phyloP scores from a whole-genome alignment of 2,797 vertebrate genomes.

The Stomatorhinus walkeri region DNA sequence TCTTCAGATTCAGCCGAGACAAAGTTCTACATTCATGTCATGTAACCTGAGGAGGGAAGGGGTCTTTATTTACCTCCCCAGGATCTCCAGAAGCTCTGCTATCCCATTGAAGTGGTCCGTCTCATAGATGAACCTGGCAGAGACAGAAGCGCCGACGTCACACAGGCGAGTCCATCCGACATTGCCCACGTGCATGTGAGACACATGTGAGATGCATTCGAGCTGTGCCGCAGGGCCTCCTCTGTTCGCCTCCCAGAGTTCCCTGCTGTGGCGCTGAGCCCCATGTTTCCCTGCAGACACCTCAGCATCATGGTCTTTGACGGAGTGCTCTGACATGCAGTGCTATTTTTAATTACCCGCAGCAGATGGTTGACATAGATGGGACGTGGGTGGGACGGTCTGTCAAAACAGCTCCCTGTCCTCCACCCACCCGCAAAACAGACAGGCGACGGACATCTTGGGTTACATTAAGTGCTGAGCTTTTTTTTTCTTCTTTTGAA shows the following conservation, averaged over 20 bases:
- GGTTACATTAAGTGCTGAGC: background rate
- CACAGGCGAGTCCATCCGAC: background rate
- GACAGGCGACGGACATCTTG: background rate
- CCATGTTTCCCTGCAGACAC: background rate
- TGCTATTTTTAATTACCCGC: background rate
- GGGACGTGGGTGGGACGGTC: background rate
- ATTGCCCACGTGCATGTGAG: background rate
- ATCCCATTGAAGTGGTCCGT: background rate
- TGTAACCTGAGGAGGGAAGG: background rate
- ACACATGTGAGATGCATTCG: background rate
- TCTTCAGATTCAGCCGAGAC: background rate
- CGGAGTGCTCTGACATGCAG: background rate
- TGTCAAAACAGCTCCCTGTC: background rate
- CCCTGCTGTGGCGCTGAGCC: background rate
- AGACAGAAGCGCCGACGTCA: background rate
- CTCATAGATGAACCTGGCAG: slow-evolving; percentile 1
- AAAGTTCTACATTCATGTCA: background rate
- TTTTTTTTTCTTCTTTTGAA: background rate
- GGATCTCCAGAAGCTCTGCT: background rate
- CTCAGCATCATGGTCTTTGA: background rate
- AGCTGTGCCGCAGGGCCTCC: background rate
- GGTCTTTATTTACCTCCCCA: background rate
- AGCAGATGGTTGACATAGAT: background rate
- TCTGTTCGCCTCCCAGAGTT: background rate
- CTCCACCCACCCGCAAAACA: background rate